Conservation (phyloP, 2,888 invertebrate genomes). For the Acleris emargana region DNA sequence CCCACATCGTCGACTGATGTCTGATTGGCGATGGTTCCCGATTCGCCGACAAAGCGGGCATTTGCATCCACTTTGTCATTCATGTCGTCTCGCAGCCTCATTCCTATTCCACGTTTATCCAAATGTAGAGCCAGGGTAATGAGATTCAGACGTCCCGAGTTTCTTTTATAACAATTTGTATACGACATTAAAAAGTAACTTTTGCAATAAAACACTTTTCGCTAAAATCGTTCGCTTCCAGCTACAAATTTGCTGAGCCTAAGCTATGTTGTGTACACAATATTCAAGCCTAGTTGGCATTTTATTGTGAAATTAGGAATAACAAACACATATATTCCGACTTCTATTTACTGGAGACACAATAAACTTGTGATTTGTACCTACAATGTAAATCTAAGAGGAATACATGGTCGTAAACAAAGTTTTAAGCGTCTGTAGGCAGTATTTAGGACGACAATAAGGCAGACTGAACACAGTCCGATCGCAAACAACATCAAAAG, state of each 20-base stretch:
- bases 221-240: slow-evolving; percentile 2
- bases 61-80: slow-evolving; percentile 83
- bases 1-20: slow-evolving; percentile 41
- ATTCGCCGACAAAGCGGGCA: slow-evolving; percentile 68
- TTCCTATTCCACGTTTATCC: slow-evolving; percentile 69
- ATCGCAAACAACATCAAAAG: slow-evolving; percentile 79
- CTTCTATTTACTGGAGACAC: background rate
- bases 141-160: slow-evolving; percentile 64
- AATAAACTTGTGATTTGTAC: background rate
- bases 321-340: slow-evolving; percentile 7
- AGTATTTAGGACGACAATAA: slow-evolving; percentile 47
- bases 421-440: slow-evolving; percentile 21
- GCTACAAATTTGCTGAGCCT: slow-evolving; percentile 3
- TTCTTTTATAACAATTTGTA: slow-evolving; percentile 52
- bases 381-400: background rate
- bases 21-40: slow-evolving; percentile 59
- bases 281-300: background rate
- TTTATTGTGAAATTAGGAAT: slow-evolving; percentile 7
- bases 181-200: slow-evolving; percentile 41
- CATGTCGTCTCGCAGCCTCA: slow-evolving; percentile 70
- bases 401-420: slow-evolving; percentile 1
- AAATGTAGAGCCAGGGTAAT: slow-evolving; percentile 71
- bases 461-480: slow-evolving; percentile 54
- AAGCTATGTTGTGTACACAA: background rate
- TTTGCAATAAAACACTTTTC: slow-evolving; percentile 26